Evolutionary conservation across 2,797 vertebrate genomes (phyloP).

Genomic region (Rhodeus uyekii): DNA sequence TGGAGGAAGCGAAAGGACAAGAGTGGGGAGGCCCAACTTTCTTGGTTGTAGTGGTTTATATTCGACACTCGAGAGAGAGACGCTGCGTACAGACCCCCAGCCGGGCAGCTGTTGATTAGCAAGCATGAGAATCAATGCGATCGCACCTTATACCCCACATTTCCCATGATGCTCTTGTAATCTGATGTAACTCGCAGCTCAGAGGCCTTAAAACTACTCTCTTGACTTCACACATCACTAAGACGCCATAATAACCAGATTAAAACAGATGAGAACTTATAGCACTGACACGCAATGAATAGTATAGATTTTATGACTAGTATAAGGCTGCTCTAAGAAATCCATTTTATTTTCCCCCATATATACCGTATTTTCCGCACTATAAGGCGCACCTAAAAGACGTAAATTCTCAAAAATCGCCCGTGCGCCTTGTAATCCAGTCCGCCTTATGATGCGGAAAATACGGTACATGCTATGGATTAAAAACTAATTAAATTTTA

Average conservation of each 20-base stretch:
- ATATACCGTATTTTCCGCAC: too few species aligned
- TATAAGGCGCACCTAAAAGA: too few species aligned
- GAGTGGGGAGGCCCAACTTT: neutral
- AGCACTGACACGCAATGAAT: neutral
- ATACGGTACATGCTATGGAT: too few species aligned
- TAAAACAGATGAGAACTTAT: neutral
- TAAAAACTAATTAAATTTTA: too few species aligned
- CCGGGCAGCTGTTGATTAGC: conserved; percentile 61
- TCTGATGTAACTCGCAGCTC: conserved; percentile 50
- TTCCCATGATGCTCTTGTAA: conserved; percentile 56
- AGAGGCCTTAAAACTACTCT: conserved; percentile 15
- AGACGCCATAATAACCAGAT: neutral
- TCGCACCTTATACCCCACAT: conserved; percentile 63
- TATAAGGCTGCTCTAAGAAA: too few species aligned
- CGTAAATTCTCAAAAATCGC: too few species aligned
- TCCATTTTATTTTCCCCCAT: too few species aligned
- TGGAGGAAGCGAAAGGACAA: neutral
- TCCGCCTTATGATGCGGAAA: too few species aligned
- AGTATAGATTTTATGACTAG: too few species aligned
- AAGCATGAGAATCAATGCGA: conserved; percentile 66
- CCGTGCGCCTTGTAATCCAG: too few species aligned
- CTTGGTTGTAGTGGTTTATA: neutral
- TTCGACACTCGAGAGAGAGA: neutral
- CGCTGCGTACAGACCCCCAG: conserved; percentile 24
- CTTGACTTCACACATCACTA: conserved; percentile 1